Conservation (phyloP, 53 echinoderm and acorn worm genomes). For the Apostichopus leukothele region DNA sequence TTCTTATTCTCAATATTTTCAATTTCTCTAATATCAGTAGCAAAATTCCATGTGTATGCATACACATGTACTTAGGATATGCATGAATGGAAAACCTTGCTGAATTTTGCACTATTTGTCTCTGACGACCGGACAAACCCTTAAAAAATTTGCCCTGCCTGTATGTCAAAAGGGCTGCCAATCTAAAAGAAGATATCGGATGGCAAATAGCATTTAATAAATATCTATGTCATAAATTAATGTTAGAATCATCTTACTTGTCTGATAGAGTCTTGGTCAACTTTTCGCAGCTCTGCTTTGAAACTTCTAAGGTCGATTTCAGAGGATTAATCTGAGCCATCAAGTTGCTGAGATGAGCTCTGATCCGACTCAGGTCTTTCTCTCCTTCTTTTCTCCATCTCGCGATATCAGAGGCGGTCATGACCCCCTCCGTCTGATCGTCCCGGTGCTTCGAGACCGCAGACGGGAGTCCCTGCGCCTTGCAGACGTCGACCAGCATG, state of each 20-base stretch:
- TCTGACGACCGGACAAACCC: too few relatives aligned
- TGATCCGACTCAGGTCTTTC: constrained; percentile 76
- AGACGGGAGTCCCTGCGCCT: constrained; percentile 70
- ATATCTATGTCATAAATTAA: too few relatives aligned
- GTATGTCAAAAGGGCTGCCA: too few relatives aligned
- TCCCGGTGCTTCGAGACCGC: constrained; percentile 67
- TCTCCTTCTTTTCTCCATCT: constrained; percentile 76
- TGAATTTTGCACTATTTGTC: too few relatives aligned
- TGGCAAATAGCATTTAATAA: too few relatives aligned
- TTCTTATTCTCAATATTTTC: too few relatives aligned
- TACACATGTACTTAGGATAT: too few relatives aligned
- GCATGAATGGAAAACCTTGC: too few relatives aligned
- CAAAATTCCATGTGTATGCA: too few relatives aligned
- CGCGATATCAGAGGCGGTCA: constrained; percentile 74
- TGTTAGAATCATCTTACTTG: constrained; percentile 55
- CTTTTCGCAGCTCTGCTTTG: constrained; percentile 59
- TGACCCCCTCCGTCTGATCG: constrained; percentile 47
- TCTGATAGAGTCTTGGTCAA: constrained; percentile 56
- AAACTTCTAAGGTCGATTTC: constrained; percentile 55
- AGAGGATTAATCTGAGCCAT: constrained; percentile 78
- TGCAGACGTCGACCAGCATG: constrained; percentile 70
- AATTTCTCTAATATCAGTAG: too few relatives aligned
- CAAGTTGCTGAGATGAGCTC: constrained; percentile 64
- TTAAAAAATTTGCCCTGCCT: too few relatives aligned
- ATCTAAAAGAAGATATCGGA: too few relatives aligned